Evolutionary conservation across 2,888 invertebrate genomes (phyloP).

Genomic region (Catotricha subobsoleta): DNA sequence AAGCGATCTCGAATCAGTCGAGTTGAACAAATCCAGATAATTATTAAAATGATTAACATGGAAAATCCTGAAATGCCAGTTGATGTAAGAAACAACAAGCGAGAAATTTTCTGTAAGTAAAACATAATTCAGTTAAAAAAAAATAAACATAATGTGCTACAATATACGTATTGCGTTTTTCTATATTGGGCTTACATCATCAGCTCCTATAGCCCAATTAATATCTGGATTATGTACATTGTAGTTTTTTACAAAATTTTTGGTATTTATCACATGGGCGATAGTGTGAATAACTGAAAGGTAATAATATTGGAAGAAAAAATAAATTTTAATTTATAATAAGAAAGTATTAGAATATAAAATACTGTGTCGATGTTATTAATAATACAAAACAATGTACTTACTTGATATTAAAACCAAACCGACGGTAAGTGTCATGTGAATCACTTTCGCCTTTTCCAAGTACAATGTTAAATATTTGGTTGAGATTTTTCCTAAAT

Average conservation of each 20-base stretch:
- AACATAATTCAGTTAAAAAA: background rate
- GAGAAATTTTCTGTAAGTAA: background rate
- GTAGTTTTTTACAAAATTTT: slow-evolving; percentile 36
- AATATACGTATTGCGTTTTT: too few species aligned
- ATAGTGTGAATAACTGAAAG: slow-evolving; percentile 36
- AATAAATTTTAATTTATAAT: background rate
- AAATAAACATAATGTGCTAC: too few species aligned
- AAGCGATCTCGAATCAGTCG: slow-evolving; percentile 29
- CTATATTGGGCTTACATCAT: background rate
- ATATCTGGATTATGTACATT: slow-evolving; percentile 29
- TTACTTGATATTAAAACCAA: slow-evolving; percentile 33
- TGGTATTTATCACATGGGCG: slow-evolving; percentile 36
- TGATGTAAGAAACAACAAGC: background rate
- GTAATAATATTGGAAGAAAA: too few species aligned
- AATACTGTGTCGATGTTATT: too few species aligned
- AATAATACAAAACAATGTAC: slow-evolving; percentile 15
- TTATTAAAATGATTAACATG: background rate
- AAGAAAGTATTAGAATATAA: slow-evolving; percentile 15
- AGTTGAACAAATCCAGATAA: background rate
- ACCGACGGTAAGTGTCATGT: slow-evolving; percentile 35
- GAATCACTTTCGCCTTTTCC: slow-evolving; percentile 35
- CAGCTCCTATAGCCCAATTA: slow-evolving; percentile 27
- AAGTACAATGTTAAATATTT: slow-evolving; percentile 32
- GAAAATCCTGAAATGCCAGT: slow-evolving; percentile 1
- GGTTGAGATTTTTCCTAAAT: slow-evolving; percentile 28